Evolutionary conservation across 2,888 invertebrate species (phyloP), one percentile per base, ranked within the genome.

Genomic region (Agrochola circellaris): DNA sequence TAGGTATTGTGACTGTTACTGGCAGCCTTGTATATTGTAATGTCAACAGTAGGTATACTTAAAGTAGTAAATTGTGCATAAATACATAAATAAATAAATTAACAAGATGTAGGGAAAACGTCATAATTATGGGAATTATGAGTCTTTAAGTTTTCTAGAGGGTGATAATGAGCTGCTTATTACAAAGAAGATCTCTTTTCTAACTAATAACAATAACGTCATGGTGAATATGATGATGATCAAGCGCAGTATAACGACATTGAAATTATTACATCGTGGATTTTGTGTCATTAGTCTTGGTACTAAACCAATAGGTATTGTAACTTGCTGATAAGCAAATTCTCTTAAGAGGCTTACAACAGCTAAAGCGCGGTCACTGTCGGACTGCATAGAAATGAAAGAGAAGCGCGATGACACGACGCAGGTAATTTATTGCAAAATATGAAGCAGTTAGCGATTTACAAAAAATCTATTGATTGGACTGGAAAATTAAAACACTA

Each of bases 261-360:
- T 15, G 13, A 65, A 65, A 38, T 42, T 23, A 23, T 11, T 42
- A 42, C 42, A 56, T 42, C 2, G 6, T 15, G 17, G 38, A 76
- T 51, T n/a, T 60, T 23, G 20, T 30, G n/a, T 64, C 38, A 17
- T 15, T 48, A n/a, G 15, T 62, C 38, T 54, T 45, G 11, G n/a
- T 51, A 45, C 56, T 61, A 77, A 77, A 58, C 76, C n/a, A 75
- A 60, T 67, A 42, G 15, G 30, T 64, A 56, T 70, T 79, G 84
- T 61, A 78, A 79, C 54, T 65, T 9, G 60, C 79, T 65, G 70
- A 83, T 80, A 80, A 84, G 69, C 65, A 38, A 60, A 60, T 60
- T 69, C 61, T 60, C 83, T n/a, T n/a, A n/a, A n/a, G n/a, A n/a
- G n/a, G n/a, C n/a, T n/a, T n/a, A n/a, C n/a, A n/a, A n/a, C n/a